Base-by-base conservation (phyloP, 2,797 vertebrate species). In the Menidia menidia region DNA sequence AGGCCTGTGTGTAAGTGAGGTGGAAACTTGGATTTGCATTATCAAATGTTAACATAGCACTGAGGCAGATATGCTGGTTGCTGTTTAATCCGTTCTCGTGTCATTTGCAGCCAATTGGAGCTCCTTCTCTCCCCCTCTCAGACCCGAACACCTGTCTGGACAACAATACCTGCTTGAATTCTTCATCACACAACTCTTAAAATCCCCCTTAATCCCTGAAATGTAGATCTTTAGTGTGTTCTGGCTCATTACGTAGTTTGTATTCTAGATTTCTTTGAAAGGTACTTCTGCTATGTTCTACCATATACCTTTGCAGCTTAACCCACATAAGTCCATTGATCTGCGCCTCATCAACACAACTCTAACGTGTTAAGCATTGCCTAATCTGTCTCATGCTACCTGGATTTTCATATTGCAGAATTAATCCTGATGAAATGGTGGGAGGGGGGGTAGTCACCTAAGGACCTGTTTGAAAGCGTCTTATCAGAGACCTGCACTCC, bases 351-450 rank as follows among this genome's bases (percentile, higher is more conserved):
- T 79, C 84, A 82, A 86, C 77, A 86, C 83, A 91, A 87, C 71
- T 32, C 74, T 56, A 85, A 82, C 82, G 83, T 88, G 88, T 89
- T 91, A 90, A 92, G 87, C 83, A 32, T 82, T 64, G 71, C 78
- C 85, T 93, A 93, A 93, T 92, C 91, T 88, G 88, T 83, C 84
- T 91, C 89, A 86, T 76, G 89, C 82, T 93, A 93, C 90, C 89
- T 92, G 88, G 91, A 92, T 92, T 92, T 92, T 92, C 90, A 92
- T 91, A 85, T 88, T 90, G 91, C 81, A 89, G 87, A 55, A 89
- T 87, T 92, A 92, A 92, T 91, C 91, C 91, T 89, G 80, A 85
- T 85, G 84, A 85, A 73, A 56, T 32, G 71, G 30, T 33, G 56
- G 55, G 61, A 35, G 35, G 60, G 64, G 32, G 59, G 35, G 59